These are phyloP conservation scores for Rhagoletis pomonella DNA, from an alignment of 1,140 invertebrate species.

Conservation along the genomic window DNA sequence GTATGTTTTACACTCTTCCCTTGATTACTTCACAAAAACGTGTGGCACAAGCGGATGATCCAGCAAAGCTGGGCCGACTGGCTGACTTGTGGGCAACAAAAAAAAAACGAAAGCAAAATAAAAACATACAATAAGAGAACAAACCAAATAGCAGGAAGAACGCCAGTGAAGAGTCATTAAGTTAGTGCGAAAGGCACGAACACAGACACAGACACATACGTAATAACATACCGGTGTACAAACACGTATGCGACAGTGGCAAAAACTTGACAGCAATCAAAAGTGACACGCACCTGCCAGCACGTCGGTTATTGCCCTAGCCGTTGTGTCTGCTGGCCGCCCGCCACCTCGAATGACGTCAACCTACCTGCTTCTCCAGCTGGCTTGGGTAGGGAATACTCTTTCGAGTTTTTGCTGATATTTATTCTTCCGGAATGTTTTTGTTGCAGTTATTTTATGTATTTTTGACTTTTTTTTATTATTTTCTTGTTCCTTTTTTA, in stretches of 20 bases:
- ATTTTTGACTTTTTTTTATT: background rate
- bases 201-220: background rate
- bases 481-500: background rate
- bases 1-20: background rate
- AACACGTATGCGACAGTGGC: background rate
- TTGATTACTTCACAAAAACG: background rate
- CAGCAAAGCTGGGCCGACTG: too few relatives aligned
- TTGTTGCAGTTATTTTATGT: background rate
- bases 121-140: background rate
- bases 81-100: background rate
- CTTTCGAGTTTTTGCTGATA: background rate
- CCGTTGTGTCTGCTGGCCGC: background rate
- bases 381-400: background rate
- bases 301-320: background rate
- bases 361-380: background rate
- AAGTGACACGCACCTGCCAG: slow-evolving; percentile 10
- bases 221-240: background rate
- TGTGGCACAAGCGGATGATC: background rate
- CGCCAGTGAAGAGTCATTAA: background rate
- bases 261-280: slow-evolving; percentile 7
- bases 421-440: background rate
- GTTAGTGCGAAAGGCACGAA: background rate
- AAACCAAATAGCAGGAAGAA: background rate
- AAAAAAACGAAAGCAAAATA: background rate
- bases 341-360: background rate